phyloP scores from a whole-genome alignment of 2,888 invertebrate species.

The Tenthredo mesomela region DNA sequence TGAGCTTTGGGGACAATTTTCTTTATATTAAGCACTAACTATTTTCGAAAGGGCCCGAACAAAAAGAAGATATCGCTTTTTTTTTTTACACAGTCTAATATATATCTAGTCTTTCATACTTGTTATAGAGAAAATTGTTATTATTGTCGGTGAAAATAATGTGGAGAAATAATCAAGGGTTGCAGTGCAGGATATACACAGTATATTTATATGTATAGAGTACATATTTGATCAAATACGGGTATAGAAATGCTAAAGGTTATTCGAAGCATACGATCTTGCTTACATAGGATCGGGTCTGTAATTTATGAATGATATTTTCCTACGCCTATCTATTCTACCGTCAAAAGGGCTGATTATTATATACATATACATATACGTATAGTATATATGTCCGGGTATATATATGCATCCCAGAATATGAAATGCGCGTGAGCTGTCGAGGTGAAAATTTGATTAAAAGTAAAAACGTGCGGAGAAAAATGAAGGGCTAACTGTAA shows the following conservation, averaged over 20 bases:
- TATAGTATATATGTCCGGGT: too few relatives aligned
- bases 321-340: background rate
- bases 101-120: background rate
- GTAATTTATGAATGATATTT: constrained; percentile 25
- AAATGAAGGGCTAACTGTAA: background rate
- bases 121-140: background rate
- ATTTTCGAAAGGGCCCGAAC: too few relatives aligned
- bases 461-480: constrained; percentile 30
- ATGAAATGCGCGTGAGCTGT: background rate
- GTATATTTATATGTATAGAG: background rate
- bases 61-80: too few relatives aligned
- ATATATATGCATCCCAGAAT: background rate
- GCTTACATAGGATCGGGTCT: background rate
- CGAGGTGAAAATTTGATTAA: constrained; percentile 35
- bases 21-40: too few relatives aligned
- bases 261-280: background rate
- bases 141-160: background rate
- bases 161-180: background rate
- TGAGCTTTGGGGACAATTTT: too few relatives aligned
- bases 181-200: background rate
- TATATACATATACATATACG: background rate
- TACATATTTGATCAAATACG: constrained; percentile 1
- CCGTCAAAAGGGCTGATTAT: constrained; percentile 7
- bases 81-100: too few relatives aligned
- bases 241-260: background rate